Conservation (phyloP, 2,797 vertebrate genomes). For the Bradypodion ventrale region DNA sequence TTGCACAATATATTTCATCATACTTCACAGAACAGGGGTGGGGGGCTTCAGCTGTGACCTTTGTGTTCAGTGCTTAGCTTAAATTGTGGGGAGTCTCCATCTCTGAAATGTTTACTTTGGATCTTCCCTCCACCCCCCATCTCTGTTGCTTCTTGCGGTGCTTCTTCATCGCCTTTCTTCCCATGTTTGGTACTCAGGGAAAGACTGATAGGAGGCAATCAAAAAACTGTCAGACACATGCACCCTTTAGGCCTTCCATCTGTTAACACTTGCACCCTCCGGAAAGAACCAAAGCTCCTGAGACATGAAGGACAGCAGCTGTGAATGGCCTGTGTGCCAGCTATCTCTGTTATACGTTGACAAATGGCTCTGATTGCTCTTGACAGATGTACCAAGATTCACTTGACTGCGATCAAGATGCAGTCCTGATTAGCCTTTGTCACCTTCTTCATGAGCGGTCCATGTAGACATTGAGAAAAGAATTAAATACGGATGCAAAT, state of each 20-base stretch:
- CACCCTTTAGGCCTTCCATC: not conserved
- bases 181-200: not conserved
- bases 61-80: no score
- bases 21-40: not conserved
- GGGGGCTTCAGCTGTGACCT: not conserved
- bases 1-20: not conserved
- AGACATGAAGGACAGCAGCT: not conserved
- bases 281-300: slow-evolving; percentile 1
- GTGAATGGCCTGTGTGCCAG: not conserved
- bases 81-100: not conserved
- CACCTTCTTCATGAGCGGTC: not conserved
- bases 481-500: no score
- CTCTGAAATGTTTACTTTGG: not conserved
- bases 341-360: not conserved
- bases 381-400: not conserved
- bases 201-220: not conserved
- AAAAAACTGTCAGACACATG: not conserved
- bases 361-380: not conserved
- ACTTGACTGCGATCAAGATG: not conserved
- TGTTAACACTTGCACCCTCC: not conserved
- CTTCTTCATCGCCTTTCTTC: not conserved
- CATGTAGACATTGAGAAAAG: not conserved
- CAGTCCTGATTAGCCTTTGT: not conserved
- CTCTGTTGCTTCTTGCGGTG: not conserved
- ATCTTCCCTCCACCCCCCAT: no score